These are phyloP conservation scores for Cybosia mesomella DNA, from an alignment of 2,888 invertebrate genomes.

Conservation along the genomic window DNA sequence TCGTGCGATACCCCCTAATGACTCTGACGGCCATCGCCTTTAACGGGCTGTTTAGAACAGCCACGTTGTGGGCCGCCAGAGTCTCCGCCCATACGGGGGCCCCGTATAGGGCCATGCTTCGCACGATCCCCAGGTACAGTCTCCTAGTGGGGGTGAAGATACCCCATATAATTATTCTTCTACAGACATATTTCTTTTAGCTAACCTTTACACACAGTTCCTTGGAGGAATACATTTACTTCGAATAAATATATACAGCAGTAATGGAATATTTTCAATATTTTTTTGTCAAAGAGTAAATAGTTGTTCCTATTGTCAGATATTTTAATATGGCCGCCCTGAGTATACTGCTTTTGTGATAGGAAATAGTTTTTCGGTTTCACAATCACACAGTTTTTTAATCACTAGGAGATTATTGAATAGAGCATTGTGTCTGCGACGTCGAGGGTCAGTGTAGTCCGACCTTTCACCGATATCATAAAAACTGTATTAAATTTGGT, in stretches of 20 bases:
- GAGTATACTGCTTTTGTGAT: neutral
- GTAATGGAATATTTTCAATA: neutral
- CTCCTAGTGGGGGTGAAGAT: no score
- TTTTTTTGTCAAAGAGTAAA: neutral
- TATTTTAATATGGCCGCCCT: constrained; percentile 1
- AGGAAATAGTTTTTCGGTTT: neutral
- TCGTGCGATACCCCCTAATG: no score
- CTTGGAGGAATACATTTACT: neutral
- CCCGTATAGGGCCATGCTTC: no score
- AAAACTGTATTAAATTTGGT: constrained; percentile 6
- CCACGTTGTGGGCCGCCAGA: no score
- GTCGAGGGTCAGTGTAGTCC: neutral
- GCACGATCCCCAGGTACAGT: no score
- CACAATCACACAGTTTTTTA: neutral
- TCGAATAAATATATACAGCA: neutral
- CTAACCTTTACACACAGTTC: neutral
- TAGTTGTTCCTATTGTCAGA: neutral
- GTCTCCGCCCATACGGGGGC: no score
- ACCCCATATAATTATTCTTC: neutral
- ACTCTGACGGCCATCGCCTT: no score
- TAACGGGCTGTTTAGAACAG: no score
- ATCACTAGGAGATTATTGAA: constrained; percentile 6
- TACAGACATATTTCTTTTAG: no score
- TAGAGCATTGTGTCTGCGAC: constrained; percentile 4
- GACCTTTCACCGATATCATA: constrained; percentile 7